Base-by-base conservation (phyloP, 1,140 invertebrate species). In the Drosophila leontia region DNA sequence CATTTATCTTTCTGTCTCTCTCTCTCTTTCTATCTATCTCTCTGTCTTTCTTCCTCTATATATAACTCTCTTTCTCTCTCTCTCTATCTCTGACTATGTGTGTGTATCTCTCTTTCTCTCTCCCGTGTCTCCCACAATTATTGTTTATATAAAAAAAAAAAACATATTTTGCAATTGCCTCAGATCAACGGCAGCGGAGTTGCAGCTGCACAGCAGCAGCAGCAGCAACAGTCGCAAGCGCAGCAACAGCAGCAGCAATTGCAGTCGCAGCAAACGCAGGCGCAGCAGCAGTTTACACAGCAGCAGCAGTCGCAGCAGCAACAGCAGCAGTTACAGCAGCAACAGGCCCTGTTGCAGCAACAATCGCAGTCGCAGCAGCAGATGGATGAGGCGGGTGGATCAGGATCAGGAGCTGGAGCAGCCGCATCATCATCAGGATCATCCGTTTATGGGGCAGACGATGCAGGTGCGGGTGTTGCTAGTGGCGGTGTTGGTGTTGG, bases 401-500 rank as follows among this genome's bases (percentile, higher is more conserved):
- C 48, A 32, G 51, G 51, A 55, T 7, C 37, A 34, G 62, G 56
- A 26, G 61, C 29, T 35, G 26, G 56, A 35, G 63, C 78, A 32
- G 34, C 57, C n/a, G 53, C 78, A 23, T 47, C 70, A 44, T 57
- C 75, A 55, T 60, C 71, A 35, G 53, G 72, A 75, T 70, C 59
- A 35, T 59, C 80, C 48, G 70, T 87, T 77, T 87, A 90, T 75
- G 85, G 85, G 84, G 85, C 85, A 56, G 85, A 90, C 70, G 85
- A 90, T 90, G 85, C 85, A 90, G 85, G 85, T 88, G 85, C 85
- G 81, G 81, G 76, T 79, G 86, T 86, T 90, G 82, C 91, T 86
- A 78, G 84, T 91, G 83, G 79, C 88, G 82, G 90, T 88, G 84
- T 84, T 75, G 78, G 87, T 80, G 55, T 75, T 83, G 78, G 75